phyloP scores from a whole-genome alignment of 53 echinoderm and acorn worm genomes.

The Actinopyga echinites region DNA sequence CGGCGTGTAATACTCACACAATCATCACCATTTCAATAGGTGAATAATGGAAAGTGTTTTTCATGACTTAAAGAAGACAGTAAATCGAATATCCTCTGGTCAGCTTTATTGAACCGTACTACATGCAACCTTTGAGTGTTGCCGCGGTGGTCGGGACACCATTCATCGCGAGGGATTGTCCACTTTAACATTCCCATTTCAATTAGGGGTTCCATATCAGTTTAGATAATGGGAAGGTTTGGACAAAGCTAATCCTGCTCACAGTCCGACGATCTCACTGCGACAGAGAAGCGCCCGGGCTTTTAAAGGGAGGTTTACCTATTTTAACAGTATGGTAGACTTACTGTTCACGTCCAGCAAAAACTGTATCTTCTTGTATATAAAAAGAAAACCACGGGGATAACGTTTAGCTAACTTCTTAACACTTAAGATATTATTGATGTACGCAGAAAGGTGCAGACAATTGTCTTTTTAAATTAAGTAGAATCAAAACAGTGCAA shows the following conservation, averaged over 20 bases:
- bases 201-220: conserved; percentile 20
- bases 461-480: too few relatives aligned
- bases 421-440: too few relatives aligned
- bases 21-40: background rate
- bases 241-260: conserved; percentile 3
- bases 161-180: background rate
- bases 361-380: background rate
- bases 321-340: background rate
- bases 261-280: background rate
- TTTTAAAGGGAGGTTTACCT: too few relatives aligned
- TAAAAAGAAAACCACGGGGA: too few relatives aligned
- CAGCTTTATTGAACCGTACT: conserved; percentile 17
- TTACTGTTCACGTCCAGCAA: background rate
- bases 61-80: conserved; percentile 18
- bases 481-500: too few relatives aligned
- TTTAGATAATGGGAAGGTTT: background rate
- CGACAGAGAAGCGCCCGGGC: too few relatives aligned
- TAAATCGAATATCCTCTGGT: conserved; percentile 11
- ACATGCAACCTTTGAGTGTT: conserved; percentile 13
- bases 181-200: conserved; percentile 40
- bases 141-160: background rate
- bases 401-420: too few relatives aligned
- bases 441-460: too few relatives aligned
- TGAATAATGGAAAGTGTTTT: conserved; percentile 14
- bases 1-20: background rate